Base-by-base conservation (phyloP, 2,797 vertebrate genomes). In the Rhincodon typus region DNA sequence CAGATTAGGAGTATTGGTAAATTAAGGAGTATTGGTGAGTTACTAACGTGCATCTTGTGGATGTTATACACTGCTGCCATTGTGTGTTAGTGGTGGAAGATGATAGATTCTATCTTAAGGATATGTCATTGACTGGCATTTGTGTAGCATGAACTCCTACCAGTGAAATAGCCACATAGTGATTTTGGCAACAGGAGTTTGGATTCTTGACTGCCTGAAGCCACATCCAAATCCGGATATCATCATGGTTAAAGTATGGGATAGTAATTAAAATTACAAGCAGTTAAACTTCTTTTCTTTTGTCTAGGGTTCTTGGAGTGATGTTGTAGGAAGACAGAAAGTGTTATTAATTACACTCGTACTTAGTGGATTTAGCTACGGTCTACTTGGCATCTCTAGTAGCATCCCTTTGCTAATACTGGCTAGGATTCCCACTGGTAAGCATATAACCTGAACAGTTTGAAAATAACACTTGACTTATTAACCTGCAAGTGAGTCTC, bases 291-390 rank as follows among this genome's bases (percentile, higher is more conserved):
- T 66, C 17, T 67, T 95, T 96, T 25, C 96, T 96, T 96, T 97
- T 87, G n/a, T 96, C 34, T 97, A 99, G 99, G 99, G 99, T 96
- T 98, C 98, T 97, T 99, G 99, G 99, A 99, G 99, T 95, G 99
- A 99, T 84, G 96, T 99, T 96, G 98, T 98, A 57, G 99, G 99
- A 95, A 98, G 98, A 96, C 97, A 96, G 3, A 97, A 97, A 97
- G 99, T 99, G 34, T 97, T 99, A 96, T 98, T 99, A 96, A 97
- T 98, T 3, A 99, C 99, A 95, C 98, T 99, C 96, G 97, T 99
- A 96, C 97, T 98, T 67, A 99, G 99, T 84, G 98, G 98, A 23
- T 96, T 99, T 53, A 98, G 99, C 95, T 99, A 99, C 93, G 97
- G 97, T 87, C 97, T 99, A 84, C 98, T 99, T 3, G 99, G 99